Conservation (phyloP, 2,113 vertebrate genomes). For the Pardalotus punctatus region DNA sequence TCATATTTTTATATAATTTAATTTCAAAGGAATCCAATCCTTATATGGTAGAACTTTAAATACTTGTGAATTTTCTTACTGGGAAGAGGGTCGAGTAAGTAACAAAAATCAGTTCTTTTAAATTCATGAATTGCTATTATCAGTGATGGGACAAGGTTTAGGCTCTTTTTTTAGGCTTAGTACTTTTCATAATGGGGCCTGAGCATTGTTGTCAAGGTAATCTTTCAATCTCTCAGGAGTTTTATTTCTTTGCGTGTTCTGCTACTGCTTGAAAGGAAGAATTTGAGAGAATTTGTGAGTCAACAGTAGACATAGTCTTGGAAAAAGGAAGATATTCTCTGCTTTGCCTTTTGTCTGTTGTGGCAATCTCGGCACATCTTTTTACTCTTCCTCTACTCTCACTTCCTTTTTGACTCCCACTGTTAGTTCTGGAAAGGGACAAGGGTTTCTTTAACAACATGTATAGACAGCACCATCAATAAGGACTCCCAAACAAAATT, state of each 20-base stretch:
- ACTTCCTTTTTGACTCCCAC: not conserved
- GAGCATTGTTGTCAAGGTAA: not conserved
- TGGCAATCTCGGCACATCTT: not conserved
- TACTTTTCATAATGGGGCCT: not conserved
- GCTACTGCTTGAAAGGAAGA: not conserved
- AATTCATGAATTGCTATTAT: not conserved
- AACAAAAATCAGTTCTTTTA: not conserved
- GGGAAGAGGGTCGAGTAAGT: not conserved
- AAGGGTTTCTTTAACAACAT: not conserved
- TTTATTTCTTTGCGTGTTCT: not conserved
- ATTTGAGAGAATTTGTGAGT: not conserved
- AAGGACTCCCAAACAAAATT: not conserved
- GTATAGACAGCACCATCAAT: not conserved
- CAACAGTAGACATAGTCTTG: not conserved
- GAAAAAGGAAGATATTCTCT: not conserved
- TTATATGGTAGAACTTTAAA: slow-evolving; percentile 55
- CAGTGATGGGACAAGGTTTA: not conserved
- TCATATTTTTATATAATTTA: slow-evolving; percentile 57
- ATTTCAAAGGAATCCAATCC: slow-evolving; percentile 56
- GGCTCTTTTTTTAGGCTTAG: not conserved
- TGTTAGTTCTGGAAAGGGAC: not conserved
- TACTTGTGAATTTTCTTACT: not conserved
- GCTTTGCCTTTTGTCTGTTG: not conserved
- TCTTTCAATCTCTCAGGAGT: not conserved
- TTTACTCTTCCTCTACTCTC: not conserved